Evolutionary conservation across 2,113 vertebrate species (phyloP).

Genomic region (Anarrhichthys ocellatus): DNA sequence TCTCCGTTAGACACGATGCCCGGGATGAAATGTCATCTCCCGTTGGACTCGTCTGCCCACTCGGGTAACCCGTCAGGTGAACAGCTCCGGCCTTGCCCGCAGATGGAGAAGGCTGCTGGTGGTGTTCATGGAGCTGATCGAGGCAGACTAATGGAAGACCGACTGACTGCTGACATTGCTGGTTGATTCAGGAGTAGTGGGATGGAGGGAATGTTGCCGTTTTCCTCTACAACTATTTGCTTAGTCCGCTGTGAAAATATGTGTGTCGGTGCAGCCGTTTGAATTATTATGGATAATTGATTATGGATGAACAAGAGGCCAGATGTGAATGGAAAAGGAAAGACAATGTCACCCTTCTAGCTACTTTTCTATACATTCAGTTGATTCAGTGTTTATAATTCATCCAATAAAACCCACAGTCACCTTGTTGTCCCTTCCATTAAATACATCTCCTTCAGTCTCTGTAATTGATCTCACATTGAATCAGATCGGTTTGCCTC

Average conservation of each 20-base stretch:
- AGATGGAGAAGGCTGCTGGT: constrained; percentile 8
- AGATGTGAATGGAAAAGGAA: background rate
- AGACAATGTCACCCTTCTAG: background rate
- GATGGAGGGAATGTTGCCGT: background rate
- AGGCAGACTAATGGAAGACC: background rate
- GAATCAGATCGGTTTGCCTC: background rate
- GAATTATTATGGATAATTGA: background rate
- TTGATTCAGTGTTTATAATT: background rate
- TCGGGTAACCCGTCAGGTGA: constrained; percentile 66
- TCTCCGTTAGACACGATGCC: constrained; percentile 47
- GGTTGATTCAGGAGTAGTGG: background rate
- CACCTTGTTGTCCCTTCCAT: background rate
- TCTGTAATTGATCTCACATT: background rate
- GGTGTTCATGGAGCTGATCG: constrained; percentile 39
- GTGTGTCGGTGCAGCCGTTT: background rate
- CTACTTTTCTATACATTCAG: background rate
- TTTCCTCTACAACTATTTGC: background rate
- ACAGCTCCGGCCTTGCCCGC: constrained; percentile 16
- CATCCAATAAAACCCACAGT: background rate
- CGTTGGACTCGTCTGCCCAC: constrained; percentile 48
- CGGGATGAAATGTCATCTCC: constrained; percentile 75
- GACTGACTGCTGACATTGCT: constrained; percentile 4
- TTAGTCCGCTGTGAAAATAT: background rate
- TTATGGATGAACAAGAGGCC: background rate
- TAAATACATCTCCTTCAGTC: background rate